These are phyloP conservation scores for Hyperoodon ampullatus DNA, from an alignment of 2,113 vertebrate genomes.

Conservation along the genomic window DNA sequence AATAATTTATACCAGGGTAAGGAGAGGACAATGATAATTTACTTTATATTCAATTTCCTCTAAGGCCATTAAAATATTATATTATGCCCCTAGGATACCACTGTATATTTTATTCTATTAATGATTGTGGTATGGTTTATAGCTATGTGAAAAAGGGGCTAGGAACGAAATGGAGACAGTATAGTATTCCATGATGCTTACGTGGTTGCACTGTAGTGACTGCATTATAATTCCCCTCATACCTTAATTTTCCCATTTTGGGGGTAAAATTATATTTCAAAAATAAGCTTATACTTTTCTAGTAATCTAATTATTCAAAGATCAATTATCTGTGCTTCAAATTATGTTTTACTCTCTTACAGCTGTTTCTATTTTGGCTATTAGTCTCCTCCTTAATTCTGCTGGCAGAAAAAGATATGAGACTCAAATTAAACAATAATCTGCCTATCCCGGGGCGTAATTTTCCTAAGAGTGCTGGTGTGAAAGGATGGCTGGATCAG, in stretches of 20 bases:
- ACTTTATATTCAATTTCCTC: background rate
- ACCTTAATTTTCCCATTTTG: background rate
- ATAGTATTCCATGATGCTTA: background rate
- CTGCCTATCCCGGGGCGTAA: background rate
- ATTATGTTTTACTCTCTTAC: background rate
- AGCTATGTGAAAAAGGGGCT: background rate
- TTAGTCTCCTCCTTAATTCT: background rate
- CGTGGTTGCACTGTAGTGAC: background rate
- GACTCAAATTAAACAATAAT: background rate
- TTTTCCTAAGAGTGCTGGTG: background rate
- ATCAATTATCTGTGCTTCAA: background rate
- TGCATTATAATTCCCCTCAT: background rate
- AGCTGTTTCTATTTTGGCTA: background rate
- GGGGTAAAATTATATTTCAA: background rate
- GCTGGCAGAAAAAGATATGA: background rate
- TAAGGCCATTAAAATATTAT: slow-evolving; percentile 8
- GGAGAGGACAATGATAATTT: background rate
- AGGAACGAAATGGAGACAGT: background rate
- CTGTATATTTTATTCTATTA: background rate
- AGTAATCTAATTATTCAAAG: background rate
- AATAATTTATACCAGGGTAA: slow-evolving; percentile 11
- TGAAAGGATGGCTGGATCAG: background rate
- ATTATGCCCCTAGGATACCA: background rate
- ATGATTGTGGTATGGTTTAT: background rate
- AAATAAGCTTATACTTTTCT: background rate